Evolutionary conservation across 2,888 invertebrate species (phyloP).

Genomic region (Cryptus armator): DNA sequence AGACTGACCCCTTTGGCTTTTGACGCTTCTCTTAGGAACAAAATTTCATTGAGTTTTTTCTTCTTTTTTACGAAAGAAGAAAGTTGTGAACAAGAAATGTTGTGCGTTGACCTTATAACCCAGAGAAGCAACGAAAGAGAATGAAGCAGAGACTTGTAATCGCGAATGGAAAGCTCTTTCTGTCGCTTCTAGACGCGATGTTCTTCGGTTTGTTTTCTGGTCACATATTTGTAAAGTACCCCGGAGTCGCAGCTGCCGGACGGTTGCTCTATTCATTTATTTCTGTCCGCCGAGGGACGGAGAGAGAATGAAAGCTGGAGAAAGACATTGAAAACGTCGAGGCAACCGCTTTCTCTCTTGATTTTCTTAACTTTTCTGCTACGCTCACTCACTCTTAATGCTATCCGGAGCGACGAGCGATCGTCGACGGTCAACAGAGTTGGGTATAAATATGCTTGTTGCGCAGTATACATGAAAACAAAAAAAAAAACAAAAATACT

Average conservation of each 20-base stretch:
- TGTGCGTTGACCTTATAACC: conserved; percentile 17
- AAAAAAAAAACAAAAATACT: background rate
- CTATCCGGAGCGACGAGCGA: conserved; percentile 22
- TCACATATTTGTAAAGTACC: conserved; percentile 84
- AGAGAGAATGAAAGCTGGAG: conserved; percentile 8
- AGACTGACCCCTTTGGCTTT: background rate
- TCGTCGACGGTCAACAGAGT: conserved; percentile 44
- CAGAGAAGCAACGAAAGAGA: background rate
- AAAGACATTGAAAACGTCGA: conserved; percentile 18
- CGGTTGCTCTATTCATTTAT: conserved; percentile 81
- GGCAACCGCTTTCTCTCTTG: conserved; percentile 22
- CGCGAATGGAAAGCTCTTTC: background rate
- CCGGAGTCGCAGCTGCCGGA: conserved; percentile 72
- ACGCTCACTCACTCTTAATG: conserved; percentile 9
- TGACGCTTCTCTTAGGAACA: background rate
- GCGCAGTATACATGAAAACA: conserved; percentile 77
- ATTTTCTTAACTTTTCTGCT: conserved; percentile 4
- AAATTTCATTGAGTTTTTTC: background rate
- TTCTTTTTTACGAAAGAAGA: background rate
- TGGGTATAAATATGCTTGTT: conserved; percentile 79
- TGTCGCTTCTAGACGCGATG: background rate
- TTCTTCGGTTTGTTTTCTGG: conserved; percentile 80
- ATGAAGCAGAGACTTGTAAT: conserved; percentile 8
- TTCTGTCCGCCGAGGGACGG: conserved; percentile 71
- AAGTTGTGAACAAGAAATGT: background rate